Base-by-base conservation (phyloP, 2,888 invertebrate species). In the Branchinecta sandiegonensis region DNA sequence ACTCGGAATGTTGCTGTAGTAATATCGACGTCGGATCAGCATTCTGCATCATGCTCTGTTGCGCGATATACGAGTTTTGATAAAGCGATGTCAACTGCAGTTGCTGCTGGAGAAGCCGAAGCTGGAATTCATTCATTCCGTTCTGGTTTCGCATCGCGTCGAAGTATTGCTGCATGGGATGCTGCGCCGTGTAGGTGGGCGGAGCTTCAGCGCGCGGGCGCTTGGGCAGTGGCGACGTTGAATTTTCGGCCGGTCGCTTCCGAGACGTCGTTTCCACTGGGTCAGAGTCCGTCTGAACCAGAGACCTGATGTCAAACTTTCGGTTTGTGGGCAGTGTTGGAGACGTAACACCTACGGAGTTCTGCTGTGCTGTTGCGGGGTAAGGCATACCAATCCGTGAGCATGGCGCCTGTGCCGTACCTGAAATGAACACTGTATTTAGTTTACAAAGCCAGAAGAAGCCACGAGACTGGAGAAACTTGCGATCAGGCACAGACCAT, bases 261-360 rank as follows among this genome's bases (percentile, higher is more conserved):
- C 56, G 56, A 56, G 14, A 14, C 37, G 37, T 5, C 56, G n/a
- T n/a, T 56, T 56, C 56, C 17, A 17, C 10, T 14, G 56, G 17
- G 8, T 56, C 56, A 14, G 56, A 56, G 14, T 56, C 56, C 8
- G 56, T 56, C 17, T 56, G 56, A 10, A 56, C 56, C 17, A 56
- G 17, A 14, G 56, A 56, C 9, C 56, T n/a, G n/a, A 56, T 56
- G 9, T 56, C 56, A 56, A 56, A 56, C 56, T 56, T 56, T 56
- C 56, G n/a, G 56, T 17, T 56, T 56, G 56, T 17, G 8, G 56
- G 37, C 37, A 37, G 37, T 37, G 37, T 37, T 37, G 37, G 37
- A 37, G 37, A 37, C 37, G 37, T 37, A 37, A 37, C 37, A 37
- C 37, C 37, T 37, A 37, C 37, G 6, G 37, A 37, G 37, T 37